Conservation (phyloP, 2,113 vertebrate genomes). For the Misgurnus anguillicaudatus region DNA sequence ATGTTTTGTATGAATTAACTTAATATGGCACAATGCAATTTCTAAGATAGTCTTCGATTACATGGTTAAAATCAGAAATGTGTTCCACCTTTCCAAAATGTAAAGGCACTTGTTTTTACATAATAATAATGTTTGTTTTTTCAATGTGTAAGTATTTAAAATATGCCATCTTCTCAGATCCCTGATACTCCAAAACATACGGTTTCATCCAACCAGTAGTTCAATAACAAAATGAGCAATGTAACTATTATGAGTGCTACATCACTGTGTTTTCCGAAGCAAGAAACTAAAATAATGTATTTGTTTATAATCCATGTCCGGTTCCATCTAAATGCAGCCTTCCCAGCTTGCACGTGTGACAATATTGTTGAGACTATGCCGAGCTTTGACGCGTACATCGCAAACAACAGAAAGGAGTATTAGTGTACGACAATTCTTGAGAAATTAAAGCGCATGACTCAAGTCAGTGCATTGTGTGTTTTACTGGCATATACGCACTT, state of each 20-base stretch:
- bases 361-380: constrained; percentile 41
- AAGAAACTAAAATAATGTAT: constrained; percentile 11
- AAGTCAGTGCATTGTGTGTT: constrained; percentile 31
- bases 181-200: not conserved
- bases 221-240: constrained; percentile 6
- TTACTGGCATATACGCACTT: constrained; percentile 22
- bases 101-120: too few species aligned
- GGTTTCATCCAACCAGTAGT: constrained; percentile 28
- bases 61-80: too few species aligned
- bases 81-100: too few species aligned
- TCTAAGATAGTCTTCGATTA: too few species aligned
- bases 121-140: too few species aligned
- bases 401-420: constrained; percentile 24
- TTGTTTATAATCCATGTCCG: constrained; percentile 41
- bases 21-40: too few species aligned
- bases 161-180: constrained; percentile 16
- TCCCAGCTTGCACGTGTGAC: constrained; percentile 14
- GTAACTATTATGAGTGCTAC: constrained; percentile 32
- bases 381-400: constrained; percentile 36
- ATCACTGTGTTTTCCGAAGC: constrained; percentile 10
- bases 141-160: not conserved
- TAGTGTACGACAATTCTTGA: constrained; percentile 25
- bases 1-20: too few species aligned
- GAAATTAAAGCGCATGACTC: constrained; percentile 36
- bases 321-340: constrained; percentile 25